A percentile compares a stretch with the other conserved stretches of the same genome.
These are phyloP conservation scores for Meteorus colon DNA, from an alignment of 2,888 invertebrate genomes.

Conservation along the genomic window DNA sequence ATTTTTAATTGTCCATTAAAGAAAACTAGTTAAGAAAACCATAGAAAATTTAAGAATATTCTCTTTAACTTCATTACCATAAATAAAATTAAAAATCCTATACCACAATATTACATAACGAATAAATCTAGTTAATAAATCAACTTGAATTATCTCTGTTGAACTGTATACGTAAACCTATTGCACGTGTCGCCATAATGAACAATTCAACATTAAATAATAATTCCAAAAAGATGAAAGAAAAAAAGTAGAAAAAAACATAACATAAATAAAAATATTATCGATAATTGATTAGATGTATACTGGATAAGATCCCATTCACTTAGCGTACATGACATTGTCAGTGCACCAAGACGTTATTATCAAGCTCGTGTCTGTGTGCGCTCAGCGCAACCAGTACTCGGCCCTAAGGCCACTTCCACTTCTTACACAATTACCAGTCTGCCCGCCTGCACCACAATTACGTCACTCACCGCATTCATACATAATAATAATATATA, in stretches of 20 bases:
- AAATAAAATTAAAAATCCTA: too few species aligned
- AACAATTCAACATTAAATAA: not conserved
- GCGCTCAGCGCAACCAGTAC: not conserved
- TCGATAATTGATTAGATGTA: not conserved
- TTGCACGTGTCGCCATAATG: slow-evolving; percentile 81
- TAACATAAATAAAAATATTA: not conserved
- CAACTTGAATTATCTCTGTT: too few species aligned
- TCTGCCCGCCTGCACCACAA: slow-evolving; percentile 12
- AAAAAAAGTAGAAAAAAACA: slow-evolving; percentile 7
- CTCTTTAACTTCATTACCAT: too few species aligned
- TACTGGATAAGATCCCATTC: slow-evolving; percentile 4
- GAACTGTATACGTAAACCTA: not conserved
- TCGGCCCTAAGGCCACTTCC: slow-evolving; percentile 18
- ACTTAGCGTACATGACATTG: slow-evolving; percentile 19
- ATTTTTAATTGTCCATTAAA: too few species aligned
- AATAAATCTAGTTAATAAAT: too few species aligned
- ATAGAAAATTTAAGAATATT: too few species aligned
- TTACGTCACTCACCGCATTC: not conserved
- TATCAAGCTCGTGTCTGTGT: slow-evolving; percentile 8
- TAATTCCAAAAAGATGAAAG: not conserved
- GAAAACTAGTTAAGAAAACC: too few species aligned
- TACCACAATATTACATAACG: too few species aligned
- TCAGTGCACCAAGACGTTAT: not conserved
- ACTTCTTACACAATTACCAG: slow-evolving; percentile 11
- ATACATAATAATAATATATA: slow-evolving; percentile 10